A percentile compares a stretch with the other conserved stretches of the same genome.
These are phyloP conservation scores for Ryuthela nishihirai DNA, from an alignment of 2,888 invertebrate genomes.

Conservation along the genomic window DNA sequence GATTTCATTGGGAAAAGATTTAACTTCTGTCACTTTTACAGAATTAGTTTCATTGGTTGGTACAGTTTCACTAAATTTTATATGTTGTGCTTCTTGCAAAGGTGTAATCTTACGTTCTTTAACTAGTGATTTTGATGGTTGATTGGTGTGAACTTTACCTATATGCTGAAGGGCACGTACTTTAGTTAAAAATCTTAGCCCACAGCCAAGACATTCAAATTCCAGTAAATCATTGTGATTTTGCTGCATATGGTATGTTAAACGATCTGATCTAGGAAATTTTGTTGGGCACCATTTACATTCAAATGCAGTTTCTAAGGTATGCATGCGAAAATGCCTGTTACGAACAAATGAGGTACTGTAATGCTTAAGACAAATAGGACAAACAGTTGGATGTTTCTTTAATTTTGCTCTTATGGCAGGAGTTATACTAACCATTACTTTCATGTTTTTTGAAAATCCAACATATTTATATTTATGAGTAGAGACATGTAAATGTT, in stretches of 20 bases:
- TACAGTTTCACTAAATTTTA: conserved; percentile 3
- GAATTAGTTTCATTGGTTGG: not conserved
- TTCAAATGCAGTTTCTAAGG: conserved; percentile 12
- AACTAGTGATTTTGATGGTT: too few species aligned
- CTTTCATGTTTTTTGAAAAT: not conserved
- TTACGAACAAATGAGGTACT: conserved; percentile 12
- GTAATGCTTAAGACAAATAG: conserved; percentile 23
- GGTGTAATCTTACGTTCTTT: too few species aligned
- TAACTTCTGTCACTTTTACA: not conserved
- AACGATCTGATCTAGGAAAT: conserved; percentile 5
- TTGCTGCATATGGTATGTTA: conserved; percentile 22
- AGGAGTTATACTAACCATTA: conserved; percentile 3
- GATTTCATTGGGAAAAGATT: too few species aligned
- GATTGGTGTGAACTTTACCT: conserved; percentile 18
- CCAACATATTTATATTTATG: not conserved
- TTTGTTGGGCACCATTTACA: conserved; percentile 25
- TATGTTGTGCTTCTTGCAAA: conserved; percentile 4
- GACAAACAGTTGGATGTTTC: conserved; percentile 20
- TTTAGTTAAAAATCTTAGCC: conserved; percentile 7
- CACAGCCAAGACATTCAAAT: conserved; percentile 25
- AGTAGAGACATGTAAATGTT: not conserved
- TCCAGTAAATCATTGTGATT: conserved; percentile 20
- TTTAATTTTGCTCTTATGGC: conserved; percentile 15
- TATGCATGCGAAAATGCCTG: conserved; percentile 19
- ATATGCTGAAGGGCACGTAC: conserved; percentile 18